Base-by-base conservation (phyloP, 2,888 invertebrate genomes). In the Microplitis deprimator region DNA sequence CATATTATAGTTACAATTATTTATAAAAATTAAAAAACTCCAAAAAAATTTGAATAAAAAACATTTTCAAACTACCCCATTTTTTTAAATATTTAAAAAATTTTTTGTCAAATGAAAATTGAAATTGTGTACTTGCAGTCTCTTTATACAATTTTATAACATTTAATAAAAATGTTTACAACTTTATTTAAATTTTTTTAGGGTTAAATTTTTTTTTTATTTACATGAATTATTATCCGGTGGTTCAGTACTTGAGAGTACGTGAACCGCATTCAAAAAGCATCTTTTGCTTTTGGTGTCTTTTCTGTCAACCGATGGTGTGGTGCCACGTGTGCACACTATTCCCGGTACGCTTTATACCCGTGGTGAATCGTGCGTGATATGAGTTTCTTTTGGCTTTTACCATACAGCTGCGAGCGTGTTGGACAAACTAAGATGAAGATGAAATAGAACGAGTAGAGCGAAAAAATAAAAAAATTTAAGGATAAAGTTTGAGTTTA, bases 261-360 rank as follows among this genome's bases (percentile, higher is more conserved):
- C 50, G 50, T 50, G 50, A 50, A 50, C 50, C 50, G 50, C 50
- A 50, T 50, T 50, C 50, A 50, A 50, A 29, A 50, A 13, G 50
- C 50, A 50, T 50, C 50, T 50, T 29, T 50, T 13, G 50, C 50
- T 29, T 29, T 29, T 50, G 50, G 50, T 50, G 50, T 50, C 50
- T 50, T 50, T 50, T 50, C 50, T 50, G 50, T 50, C 50, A 50
- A 50, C 29, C 50, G 50, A 5, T 50, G 8, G 50, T 50, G 50
- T 50, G 50, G 50, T 50, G 50, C 50, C 50, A 50, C 50, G 50
- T 50, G 50, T 50, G 50, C 50, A 50, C 50, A 50, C 50, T 50
- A 50, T 50, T 50, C 50, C 50, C 50, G 50, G 50, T 50, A 13
- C 50, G 50, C 50, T 50, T 50, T 50, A 50, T 10, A 50, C 50